Evolutionary conservation across 2,113 vertebrate genomes (phyloP).

Genomic region (Chloebia gouldiae): DNA sequence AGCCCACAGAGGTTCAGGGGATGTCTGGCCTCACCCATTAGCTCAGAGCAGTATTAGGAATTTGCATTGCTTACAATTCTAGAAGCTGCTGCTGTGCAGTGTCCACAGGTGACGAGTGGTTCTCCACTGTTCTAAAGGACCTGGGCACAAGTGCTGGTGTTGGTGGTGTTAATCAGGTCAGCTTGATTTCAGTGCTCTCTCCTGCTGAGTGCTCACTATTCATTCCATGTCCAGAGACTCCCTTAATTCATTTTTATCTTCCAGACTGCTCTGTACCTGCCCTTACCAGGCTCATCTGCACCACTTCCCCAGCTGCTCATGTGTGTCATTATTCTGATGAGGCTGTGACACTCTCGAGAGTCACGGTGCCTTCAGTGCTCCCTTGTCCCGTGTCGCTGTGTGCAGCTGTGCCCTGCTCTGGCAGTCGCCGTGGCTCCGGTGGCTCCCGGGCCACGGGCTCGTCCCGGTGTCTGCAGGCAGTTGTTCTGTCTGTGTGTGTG

Average conservation of each 20-base stretch:
- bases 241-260: background rate
- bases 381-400: background rate
- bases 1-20: rapidly evolving
- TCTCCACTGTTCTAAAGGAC: background rate
- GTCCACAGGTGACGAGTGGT: no score
- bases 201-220: background rate
- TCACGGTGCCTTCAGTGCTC: rapidly evolving
- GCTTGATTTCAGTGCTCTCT: background rate
- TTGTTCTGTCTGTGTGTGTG: background rate
- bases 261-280: background rate
- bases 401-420: background rate
- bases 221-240: rapidly evolving
- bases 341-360: background rate
- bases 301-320: background rate
- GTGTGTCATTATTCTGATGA: background rate
- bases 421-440: rapidly evolving
- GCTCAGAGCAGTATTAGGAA: background rate
- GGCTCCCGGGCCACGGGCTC: background rate
- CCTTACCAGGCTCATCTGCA: background rate
- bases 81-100: background rate
- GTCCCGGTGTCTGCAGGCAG: rapidly evolving
- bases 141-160: background rate
- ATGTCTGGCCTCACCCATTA: background rate
- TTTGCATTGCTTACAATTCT: rapidly evolving
- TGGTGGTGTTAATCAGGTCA: rapidly evolving